phyloP scores from a whole-genome alignment of 2,797 vertebrate species.

The Fringilla coelebs region DNA sequence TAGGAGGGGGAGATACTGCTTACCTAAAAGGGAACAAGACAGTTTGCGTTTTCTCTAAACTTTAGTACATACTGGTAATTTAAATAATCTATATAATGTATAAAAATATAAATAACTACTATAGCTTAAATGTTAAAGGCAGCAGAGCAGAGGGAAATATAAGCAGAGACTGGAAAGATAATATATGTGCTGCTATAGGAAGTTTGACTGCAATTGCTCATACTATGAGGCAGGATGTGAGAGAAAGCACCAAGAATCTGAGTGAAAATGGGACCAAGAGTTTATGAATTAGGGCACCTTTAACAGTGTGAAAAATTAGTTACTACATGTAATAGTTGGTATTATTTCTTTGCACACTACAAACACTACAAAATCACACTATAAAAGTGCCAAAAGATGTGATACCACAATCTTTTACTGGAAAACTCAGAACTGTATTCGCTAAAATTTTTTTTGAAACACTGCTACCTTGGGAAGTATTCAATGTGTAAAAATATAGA shows the following conservation, averaged over 20 bases:
- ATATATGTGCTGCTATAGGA: neutral
- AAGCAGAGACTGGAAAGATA: neutral
- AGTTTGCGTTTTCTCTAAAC: neutral
- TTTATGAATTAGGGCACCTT: neutral
- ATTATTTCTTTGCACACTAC: neutral
- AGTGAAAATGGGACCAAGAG: neutral
- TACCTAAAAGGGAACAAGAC: neutral
- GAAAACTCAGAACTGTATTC: neutral
- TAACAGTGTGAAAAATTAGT: neutral
- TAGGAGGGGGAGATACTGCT: neutral
- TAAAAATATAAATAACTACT: neutral
- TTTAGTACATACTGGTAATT: neutral
- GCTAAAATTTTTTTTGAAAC: neutral
- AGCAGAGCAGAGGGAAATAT: neutral
- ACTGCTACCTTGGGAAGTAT: neutral
- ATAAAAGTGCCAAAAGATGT: neutral
- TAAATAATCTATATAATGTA: neutral
- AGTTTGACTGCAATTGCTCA: neutral
- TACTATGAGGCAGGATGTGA: neutral
- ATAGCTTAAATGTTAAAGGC: neutral
- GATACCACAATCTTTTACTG: neutral
- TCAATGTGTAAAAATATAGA: neutral
- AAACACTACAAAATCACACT: neutral
- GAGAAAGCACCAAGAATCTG: neutral
- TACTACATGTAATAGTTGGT: neutral